Base-by-base conservation (phyloP, 2,888 invertebrate genomes). In the Lottia gigantea region DNA sequence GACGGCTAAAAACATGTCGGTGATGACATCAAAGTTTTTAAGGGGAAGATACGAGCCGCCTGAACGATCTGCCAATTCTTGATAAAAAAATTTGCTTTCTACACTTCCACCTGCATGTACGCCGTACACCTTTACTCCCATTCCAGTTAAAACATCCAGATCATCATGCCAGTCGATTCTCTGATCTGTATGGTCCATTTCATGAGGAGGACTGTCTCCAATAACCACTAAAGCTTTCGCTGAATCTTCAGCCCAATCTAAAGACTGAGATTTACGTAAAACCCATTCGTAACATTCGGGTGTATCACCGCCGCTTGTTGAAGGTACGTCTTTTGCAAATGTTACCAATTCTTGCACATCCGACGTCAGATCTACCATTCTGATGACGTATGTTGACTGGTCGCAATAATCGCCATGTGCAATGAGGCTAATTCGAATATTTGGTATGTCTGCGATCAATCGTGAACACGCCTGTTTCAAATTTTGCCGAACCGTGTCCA, bases 251-350 rank as follows among this genome's bases (percentile, higher is more conserved):
- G 84, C 79, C 86, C 86, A 86, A 74, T 86, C 86, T 61, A 86
- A 55, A 19, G 78, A 77, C 62, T 85, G 85, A 0, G 85, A 83
- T 70, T 82, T 82, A 7, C 78, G 72, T 55, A 87, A 74, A 11
- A 81, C 84, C 85, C 83, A 85, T 74, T 87, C 86, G 67, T 87
- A 87, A 40, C 83, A 83, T 86, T 86, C 86, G 0, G 85, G 85
- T 7, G 76, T 62, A 69, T 86, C 84, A 0, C 86, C 85, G 3
- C 86, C 86, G 7, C 79, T 70, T 0, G 86, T 86, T 2, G 62
- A 23, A 0, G 79, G 78, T 1, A 82, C 83, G 11, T 71, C 68
- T 4, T 64, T 66, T 12, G 80, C 84, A 74, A 86, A 86, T 19
- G 70, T 62, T 1, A 79, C 79, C 46, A 86, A 76, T 8, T 68